phyloP scores from a whole-genome alignment of 2,888 invertebrate genomes.

The Siphlonurus alternatus region DNA sequence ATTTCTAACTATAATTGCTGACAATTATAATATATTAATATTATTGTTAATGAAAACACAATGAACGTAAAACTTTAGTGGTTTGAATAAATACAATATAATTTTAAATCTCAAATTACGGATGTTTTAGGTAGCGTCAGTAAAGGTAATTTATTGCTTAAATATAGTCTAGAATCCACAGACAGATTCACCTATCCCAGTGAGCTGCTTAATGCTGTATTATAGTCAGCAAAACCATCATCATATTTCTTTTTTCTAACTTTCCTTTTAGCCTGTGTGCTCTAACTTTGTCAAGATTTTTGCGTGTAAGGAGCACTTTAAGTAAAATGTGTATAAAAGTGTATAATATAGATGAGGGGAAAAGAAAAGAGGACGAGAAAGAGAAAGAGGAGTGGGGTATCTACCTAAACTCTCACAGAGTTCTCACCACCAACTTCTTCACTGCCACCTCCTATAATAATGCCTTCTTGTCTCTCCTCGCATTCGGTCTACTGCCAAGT shows the following conservation, averaged over 20 bases:
- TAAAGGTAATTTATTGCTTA: too few relatives aligned
- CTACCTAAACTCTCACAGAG: background rate
- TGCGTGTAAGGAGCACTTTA: background rate
- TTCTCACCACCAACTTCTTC: background rate
- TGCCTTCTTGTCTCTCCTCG: background rate
- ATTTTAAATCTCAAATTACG: too few relatives aligned
- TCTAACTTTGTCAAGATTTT: background rate
- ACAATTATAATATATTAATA: too few relatives aligned
- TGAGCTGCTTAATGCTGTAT: too few relatives aligned
- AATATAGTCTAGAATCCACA: too few relatives aligned
- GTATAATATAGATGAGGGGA: background rate
- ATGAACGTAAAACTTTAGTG: too few relatives aligned
- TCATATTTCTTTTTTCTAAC: background rate
- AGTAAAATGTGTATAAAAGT: background rate
- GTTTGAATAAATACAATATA: too few relatives aligned
- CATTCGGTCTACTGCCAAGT: too few relatives aligned
- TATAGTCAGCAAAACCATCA: background rate
- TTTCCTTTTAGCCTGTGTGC: background rate
- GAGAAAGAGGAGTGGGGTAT: background rate
- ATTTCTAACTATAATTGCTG: too few relatives aligned
- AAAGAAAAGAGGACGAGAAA: background rate
- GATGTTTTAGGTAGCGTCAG: too few relatives aligned
- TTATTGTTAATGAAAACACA: too few relatives aligned
- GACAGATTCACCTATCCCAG: too few relatives aligned
- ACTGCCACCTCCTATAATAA: background rate